Base-by-base conservation (phyloP, 2,797 vertebrate genomes). In the Diceros bicornis region DNA sequence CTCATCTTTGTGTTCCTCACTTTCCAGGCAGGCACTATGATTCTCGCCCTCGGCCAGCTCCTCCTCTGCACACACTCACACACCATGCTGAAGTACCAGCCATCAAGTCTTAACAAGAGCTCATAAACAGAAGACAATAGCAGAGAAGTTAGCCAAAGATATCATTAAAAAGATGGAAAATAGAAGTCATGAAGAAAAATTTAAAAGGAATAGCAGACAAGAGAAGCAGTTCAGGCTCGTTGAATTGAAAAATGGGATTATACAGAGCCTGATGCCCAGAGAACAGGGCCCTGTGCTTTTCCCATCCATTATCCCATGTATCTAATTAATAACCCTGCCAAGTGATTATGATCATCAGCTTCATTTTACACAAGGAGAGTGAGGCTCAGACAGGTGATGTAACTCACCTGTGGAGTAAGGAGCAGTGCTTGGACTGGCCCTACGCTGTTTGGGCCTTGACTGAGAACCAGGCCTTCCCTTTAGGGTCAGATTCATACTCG, bases 111-210 rank as follows among this genome's bases (percentile, higher is more conserved):
- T 94, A 91, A 83, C n/a, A 95, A 32, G 69, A 59, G n/a, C 41
- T 95, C 50, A 94, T 59, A 95, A 79, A 92, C 75, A 94, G 50
- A 89, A 97, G 87, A 57, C 62, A 94, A 69, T 92, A 64, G 52
- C 62, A 94, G 72, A 77, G 75, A 84, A 74, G 50, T 85, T 95
- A 68, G 68, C 86, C 64, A 37, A 94, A 94, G 66, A 71, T 37
- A 83, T 93, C 37, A 50, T 75, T 92, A 66, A 52, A 78, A 92
- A 93, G 61, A 61, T 85, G 68, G 59, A 92, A 96, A 97, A 57
- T 37, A 79, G 52, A 89, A 68, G 68, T 79, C 85, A 79, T 44
- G 25, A 71, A 79, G 69, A 79, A 93, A 93, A 91, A 81, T 89
- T 61, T 82, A 55, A 8, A 50, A 68, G 96, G 44, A 66, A 55